Conservation (phyloP, 2,888 invertebrate genomes). For the Synergus umbraculus region DNA sequence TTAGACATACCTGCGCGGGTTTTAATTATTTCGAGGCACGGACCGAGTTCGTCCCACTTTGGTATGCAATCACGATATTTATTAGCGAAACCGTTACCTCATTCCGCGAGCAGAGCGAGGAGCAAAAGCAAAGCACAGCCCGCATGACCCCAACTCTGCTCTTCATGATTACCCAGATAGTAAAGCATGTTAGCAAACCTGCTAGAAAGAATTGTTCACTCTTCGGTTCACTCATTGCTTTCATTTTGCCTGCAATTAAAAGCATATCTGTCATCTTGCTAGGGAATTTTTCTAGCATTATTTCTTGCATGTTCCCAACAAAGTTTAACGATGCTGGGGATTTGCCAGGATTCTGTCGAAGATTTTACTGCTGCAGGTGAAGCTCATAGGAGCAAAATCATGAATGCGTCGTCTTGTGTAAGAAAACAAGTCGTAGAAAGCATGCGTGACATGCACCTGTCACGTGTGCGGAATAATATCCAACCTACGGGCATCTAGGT, state of each 20-base stretch:
- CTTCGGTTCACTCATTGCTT: not conserved
- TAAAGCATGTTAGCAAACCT: not conserved
- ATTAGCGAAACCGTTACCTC: slow-evolving; percentile 40
- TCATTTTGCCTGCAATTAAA: too few relatives aligned
- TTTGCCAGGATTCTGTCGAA: not conserved
- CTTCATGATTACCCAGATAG: not conserved
- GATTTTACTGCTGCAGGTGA: slow-evolving; percentile 34
- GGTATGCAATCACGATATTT: slow-evolving; percentile 40
- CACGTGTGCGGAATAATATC: slow-evolving; percentile 29
- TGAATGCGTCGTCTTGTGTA: slow-evolving; percentile 23
- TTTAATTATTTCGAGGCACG: slow-evolving; percentile 38
- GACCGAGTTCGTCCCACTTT: slow-evolving; percentile 37
- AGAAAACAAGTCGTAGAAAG: slow-evolving; percentile 38
- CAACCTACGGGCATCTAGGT: slow-evolving; percentile 29
- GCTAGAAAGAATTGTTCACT: too few relatives aligned
- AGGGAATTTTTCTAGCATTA: not conserved
- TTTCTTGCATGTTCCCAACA: not conserved
- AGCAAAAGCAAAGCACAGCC: not conserved
- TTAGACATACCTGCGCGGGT: slow-evolving; percentile 30
- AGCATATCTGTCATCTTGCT: too few relatives aligned
- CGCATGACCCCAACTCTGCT: not conserved
- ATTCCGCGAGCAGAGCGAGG: slow-evolving; percentile 12
- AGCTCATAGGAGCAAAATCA: slow-evolving; percentile 10
- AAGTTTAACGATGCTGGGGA: not conserved
- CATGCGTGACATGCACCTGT: slow-evolving; percentile 38